Evolutionary conservation across 2,797 vertebrate genomes (phyloP), one percentile per base, ranked within the genome.

Genomic region (Sebastes itinus): DNA sequence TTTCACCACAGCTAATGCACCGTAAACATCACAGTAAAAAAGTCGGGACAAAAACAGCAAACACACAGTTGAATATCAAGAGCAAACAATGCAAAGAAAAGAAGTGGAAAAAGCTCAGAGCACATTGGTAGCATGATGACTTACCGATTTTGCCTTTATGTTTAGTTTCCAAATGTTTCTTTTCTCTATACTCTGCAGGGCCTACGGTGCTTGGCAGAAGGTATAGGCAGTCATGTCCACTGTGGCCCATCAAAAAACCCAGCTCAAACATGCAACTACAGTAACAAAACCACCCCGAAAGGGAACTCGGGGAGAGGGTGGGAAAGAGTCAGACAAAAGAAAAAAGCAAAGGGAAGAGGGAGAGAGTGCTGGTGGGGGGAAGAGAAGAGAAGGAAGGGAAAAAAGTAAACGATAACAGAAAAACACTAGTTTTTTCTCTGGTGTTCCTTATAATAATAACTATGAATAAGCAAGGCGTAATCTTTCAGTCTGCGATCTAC

Each of bases 401-500:
- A 78, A 81, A 81, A 80, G 64, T 68, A 90, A 86, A 85, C 35
- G 68, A 79, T 75, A 80, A 81, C 69, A 80, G 68, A 80, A 81
- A 91, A 91, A 80, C 64, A 75, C 66, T 23, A 33, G 49, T 2
- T 23, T 56, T 87, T 83, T 25, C 75, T 81, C 67, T 64, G 35
- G 72, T 87, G 67, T 92, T 94, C 72, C 72, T 63, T 85, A 75
- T 33, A 75, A 81, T 38, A 75, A 81, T 67, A 90, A 88, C 67
- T 58, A 85, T 22, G 85, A 86, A 88, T 72, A 89, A 90, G 70
- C 74, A 33, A 78, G 78, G 91, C 71, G 68, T 89, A 72, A 80
- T 89, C 76, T 85, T 89, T 92, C 89, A 89, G 92, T 85, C 83
- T 80, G 86, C 89, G 81, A 91, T 89, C 88, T 92, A 92, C 92